Evolutionary conservation across 2,113 vertebrate genomes (phyloP).

Genomic region (Pterocles orientalis): DNA sequence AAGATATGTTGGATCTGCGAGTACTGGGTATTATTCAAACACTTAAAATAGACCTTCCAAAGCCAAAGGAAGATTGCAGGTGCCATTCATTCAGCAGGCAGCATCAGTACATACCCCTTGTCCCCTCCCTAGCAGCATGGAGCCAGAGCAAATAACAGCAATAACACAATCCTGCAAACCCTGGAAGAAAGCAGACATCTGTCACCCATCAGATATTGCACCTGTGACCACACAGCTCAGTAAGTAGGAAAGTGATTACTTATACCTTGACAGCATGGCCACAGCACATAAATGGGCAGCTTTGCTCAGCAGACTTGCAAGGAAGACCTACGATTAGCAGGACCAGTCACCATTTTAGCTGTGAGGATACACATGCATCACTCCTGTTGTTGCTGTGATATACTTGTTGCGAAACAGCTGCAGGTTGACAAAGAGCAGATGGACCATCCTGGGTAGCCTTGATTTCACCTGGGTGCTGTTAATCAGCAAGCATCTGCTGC

Average conservation of each 20-base stretch:
- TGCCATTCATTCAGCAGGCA: conserved; percentile 25
- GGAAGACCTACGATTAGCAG: neutral
- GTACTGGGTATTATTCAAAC: neutral
- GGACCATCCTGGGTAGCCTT: conserved; percentile 20
- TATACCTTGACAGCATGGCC: conserved; percentile 24
- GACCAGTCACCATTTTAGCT: neutral
- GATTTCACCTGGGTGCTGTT: conserved; percentile 18
- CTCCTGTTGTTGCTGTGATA: neutral
- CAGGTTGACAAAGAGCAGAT: conserved; percentile 26
- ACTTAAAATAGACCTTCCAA: neutral
- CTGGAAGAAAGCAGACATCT: conserved; percentile 44
- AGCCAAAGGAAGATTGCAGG: neutral
- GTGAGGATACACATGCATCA: neutral
- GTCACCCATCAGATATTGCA: conserved; percentile 61
- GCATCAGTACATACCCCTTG: neutral
- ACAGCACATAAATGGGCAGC: neutral
- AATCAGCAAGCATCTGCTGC: conserved; percentile 32
- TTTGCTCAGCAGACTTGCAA: neutral
- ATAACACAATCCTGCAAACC: neutral
- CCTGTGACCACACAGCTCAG: conserved; percentile 56
- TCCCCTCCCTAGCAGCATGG: neutral
- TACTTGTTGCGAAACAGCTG: neutral
- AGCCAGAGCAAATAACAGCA: conserved; percentile 51
- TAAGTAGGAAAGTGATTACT: conserved; percentile 61
- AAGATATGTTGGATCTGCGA: neutral